These are phyloP conservation scores for Tetragonula clypearis DNA, from an alignment of 1,140 invertebrate genomes.

Conservation along the genomic window DNA sequence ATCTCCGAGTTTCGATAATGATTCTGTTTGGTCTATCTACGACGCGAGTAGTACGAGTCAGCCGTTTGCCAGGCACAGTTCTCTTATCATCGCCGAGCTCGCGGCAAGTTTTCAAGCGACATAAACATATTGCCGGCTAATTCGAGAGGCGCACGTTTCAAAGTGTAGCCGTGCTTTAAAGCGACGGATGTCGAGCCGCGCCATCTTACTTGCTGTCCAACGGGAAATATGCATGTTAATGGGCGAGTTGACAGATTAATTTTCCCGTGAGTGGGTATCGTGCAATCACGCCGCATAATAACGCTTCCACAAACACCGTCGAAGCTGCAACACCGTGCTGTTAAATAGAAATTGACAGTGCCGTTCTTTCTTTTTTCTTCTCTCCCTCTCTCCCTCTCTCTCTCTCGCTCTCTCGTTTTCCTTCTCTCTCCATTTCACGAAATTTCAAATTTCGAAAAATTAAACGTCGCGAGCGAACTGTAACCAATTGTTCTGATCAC, in stretches of 20 bases:
- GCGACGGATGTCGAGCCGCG: conserved; percentile 9
- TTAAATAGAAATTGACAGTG: neutral
- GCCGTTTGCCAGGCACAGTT: neutral
- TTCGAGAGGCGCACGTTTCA: neutral
- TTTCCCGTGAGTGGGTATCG: conserved; percentile 44
- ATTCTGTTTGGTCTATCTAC: too few relatives aligned
- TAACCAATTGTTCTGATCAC: neutral
- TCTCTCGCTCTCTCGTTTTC: too few relatives aligned
- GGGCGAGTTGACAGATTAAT: conserved; percentile 50
- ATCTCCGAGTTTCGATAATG: neutral
- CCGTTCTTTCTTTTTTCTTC: neutral
- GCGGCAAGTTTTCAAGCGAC: neutral
- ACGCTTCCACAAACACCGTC: neutral
- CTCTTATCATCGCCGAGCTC: neutral
- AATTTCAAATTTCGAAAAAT: neutral
- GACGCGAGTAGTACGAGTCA: neutral
- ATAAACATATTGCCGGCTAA: neutral
- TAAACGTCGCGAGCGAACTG: too few relatives aligned
- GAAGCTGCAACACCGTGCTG: too few relatives aligned
- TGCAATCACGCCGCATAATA: neutral
- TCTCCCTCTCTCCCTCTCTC: too few relatives aligned
- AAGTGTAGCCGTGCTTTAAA: conserved; percentile 1
- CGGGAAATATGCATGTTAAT: conserved; percentile 46
- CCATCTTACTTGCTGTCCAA: conserved; percentile 40
- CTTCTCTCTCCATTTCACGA: too few relatives aligned